phyloP scores from a whole-genome alignment of 2,888 invertebrate species.

The Erannis defoliaria region DNA sequence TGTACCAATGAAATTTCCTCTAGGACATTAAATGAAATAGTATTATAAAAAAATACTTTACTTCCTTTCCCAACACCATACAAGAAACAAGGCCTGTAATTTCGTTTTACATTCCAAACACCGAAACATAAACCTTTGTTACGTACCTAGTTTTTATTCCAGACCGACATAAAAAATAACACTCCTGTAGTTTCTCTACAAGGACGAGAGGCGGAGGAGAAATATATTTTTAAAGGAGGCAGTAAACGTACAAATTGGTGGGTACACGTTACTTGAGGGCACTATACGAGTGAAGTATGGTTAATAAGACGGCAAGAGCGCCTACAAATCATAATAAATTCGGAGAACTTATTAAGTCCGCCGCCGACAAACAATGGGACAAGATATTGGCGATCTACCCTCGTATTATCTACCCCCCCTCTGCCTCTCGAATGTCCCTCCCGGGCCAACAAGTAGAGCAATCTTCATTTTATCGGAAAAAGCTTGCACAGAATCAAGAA shows the following conservation, averaged over 20 bases:
- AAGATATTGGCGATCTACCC: conserved; percentile 83
- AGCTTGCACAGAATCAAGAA: conserved; percentile 74
- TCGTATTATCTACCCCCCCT: conserved; percentile 72
- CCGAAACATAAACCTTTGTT: conserved; percentile 52
- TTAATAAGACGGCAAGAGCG: conserved; percentile 80
- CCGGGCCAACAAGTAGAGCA: conserved; percentile 71
- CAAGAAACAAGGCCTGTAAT: conserved; percentile 44
- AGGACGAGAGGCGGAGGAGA: conserved; percentile 47
- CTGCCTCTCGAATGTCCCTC: conserved; percentile 53
- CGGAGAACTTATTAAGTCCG: conserved; percentile 84
- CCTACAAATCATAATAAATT: conserved; percentile 85
- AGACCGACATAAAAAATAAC: conserved; percentile 53
- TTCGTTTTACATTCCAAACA: conserved; percentile 44
- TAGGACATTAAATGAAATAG: neutral
- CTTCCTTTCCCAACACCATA: conserved; percentile 26
- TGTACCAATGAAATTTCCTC: too few relatives aligned
- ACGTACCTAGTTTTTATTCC: conserved; percentile 50
- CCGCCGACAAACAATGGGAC: conserved; percentile 84
- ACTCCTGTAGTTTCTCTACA: conserved; percentile 52
- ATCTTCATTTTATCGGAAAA: conserved; percentile 81
- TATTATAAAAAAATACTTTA: neutral
- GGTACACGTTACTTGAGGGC: conserved; percentile 45
- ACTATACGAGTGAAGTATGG: conserved; percentile 62
- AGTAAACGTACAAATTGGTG: conserved; percentile 65
- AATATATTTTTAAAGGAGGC: conserved; percentile 58